These are phyloP conservation scores for Macrosoma leucophasiata DNA, from an alignment of 2,888 invertebrate species.

Conservation along the genomic window DNA sequence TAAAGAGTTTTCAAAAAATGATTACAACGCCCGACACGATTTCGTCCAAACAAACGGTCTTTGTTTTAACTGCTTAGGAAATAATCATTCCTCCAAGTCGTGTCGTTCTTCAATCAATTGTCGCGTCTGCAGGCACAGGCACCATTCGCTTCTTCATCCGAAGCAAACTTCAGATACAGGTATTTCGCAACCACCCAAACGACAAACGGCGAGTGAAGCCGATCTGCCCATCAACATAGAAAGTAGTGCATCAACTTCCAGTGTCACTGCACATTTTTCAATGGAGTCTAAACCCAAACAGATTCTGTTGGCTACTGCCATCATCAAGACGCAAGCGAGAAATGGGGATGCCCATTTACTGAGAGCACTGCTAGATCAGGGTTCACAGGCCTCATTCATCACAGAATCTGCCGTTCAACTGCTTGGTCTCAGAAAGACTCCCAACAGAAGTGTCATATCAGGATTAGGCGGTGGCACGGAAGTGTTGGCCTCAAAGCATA, in stretches of 20 bases:
- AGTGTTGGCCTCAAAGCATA: slow-evolving; percentile 13
- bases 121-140: too few species aligned
- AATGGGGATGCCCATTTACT: slow-evolving; percentile 11
- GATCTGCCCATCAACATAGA: too few species aligned
- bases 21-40: not conserved
- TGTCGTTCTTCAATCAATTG: too few species aligned
- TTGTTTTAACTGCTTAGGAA: not conserved
- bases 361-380: slow-evolving; percentile 28
- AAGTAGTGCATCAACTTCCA: too few species aligned
- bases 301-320: slow-evolving; percentile 23
- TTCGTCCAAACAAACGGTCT: not conserved
- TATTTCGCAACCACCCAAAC: too few species aligned
- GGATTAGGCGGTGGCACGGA: too few species aligned
- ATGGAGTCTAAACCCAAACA: too few species aligned
- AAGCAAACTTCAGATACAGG: too few species aligned
- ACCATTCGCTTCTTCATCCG: too few species aligned
- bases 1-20: not conserved
- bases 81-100: not conserved
- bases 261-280: too few species aligned
- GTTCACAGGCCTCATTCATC: slow-evolving; percentile 28
- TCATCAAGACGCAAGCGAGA: slow-evolving; percentile 15
- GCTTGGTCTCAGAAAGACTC: slow-evolving; percentile 16
- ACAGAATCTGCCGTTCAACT: slow-evolving; percentile 23
- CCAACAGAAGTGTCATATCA: slow-evolving; percentile 14
- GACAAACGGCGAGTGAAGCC: too few species aligned